Base-by-base conservation (phyloP, 2,113 vertebrate species). In the Psilopogon haemacephalus region DNA sequence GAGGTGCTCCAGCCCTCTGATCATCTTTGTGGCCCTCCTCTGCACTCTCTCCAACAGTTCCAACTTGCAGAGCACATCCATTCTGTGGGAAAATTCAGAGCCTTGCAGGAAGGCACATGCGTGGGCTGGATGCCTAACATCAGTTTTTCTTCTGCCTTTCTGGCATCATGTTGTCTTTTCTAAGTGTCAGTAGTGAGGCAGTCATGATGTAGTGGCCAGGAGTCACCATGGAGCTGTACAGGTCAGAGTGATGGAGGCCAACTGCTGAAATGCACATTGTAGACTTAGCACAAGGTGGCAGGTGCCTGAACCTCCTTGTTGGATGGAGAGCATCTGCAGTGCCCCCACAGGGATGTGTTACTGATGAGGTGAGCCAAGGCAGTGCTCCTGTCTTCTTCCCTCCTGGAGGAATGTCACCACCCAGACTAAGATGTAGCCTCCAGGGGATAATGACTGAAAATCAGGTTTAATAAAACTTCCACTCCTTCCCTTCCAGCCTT, bases 201-300 rank as follows among this genome's bases (percentile, higher is more conserved):
- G 50, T 9, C 17, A 44, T 2, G 30, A 20, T 24, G 42, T 72
- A 27, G 26, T 21, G 28, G 32, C 16, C 7, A 38, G 64, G 17
- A 52, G 20, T 20, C 27, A 8, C 30, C 37, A 5, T 1, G 23
- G 84, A 72, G 27, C 58, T 83, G 42, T 17, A 8, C 20, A 59
- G 80, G 18, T 24, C 42, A 6, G 8, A 5, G 15, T 54, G 28
- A 35, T 12, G 58, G 23, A 86, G 10, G n/a, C 18, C 4, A 0
- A 42, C 18, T 0, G 0, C 0, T 10, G 40, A 30, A n/a, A 52
- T 16, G 7, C 3, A 32, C 38, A 21, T 14, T 56, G 37, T 6
- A 21, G 38, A 55, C 13, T 11, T 28, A 60, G 48, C 4, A 0
- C 0, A 3, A 15, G 27, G 13, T 21, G 62, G 15, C 4, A 6